phyloP scores from a whole-genome alignment of 1,140 invertebrate species.

The Cydia splendana region DNA sequence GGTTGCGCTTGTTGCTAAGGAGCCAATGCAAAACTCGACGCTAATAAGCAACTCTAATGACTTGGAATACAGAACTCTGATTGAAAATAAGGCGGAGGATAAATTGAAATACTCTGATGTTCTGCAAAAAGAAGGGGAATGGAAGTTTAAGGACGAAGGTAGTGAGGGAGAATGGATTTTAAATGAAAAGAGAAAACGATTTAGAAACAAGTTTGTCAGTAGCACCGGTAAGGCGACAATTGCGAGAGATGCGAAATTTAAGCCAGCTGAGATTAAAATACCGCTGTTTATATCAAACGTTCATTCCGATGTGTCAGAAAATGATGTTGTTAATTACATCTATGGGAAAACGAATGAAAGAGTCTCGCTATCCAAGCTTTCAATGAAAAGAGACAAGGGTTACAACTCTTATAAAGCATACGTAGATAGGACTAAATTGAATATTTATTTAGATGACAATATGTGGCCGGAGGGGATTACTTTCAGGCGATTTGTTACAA shows the following conservation, averaged over 20 bases:
- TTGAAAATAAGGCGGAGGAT: neutral
- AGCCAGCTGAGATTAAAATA: neutral
- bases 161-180: neutral
- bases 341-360: neutral
- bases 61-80: too few species aligned
- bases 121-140: too few species aligned
- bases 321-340: neutral
- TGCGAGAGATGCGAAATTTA: neutral
- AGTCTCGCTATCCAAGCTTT: neutral
- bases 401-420: conserved; percentile 3
- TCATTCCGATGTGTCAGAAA: neutral
- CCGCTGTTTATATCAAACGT: conserved; percentile 15
- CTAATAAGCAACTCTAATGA: too few species aligned
- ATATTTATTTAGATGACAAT: neutral
- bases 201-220: neutral
- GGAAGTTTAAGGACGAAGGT: too few species aligned
- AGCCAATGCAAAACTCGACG: neutral
- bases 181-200: neutral
- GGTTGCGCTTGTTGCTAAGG: neutral
- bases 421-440: neutral
- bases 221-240: neutral
- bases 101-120: neutral
- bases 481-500: neutral
- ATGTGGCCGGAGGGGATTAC: conserved; percentile 4
- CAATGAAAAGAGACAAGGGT: neutral